Conservation (phyloP, 2,797 vertebrate genomes). For the Hirundo rustica region DNA sequence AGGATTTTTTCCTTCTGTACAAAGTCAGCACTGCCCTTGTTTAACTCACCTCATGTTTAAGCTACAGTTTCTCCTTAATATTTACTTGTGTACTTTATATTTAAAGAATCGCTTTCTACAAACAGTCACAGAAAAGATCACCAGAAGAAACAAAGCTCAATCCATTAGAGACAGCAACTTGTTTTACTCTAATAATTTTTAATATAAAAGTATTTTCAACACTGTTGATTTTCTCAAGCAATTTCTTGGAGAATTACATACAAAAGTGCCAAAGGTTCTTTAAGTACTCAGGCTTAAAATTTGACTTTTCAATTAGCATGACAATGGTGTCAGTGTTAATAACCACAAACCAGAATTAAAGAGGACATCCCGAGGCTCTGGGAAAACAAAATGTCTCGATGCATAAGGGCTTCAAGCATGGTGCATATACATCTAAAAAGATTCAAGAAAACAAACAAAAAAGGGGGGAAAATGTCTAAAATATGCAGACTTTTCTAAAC, state of each 20-base stretch:
- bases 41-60: background rate
- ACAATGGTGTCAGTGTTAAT: slow-evolving; percentile 67
- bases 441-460: background rate
- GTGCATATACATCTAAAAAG: background rate
- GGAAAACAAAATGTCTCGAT: slow-evolving; percentile 49
- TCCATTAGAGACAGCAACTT: background rate
- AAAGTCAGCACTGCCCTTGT: background rate
- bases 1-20: background rate
- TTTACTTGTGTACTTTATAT: background rate
- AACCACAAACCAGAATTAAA: slow-evolving; percentile 53
- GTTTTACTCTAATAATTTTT: background rate
- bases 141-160: background rate
- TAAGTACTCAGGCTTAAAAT: slow-evolving; percentile 51
- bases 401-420: background rate
- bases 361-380: slow-evolving; percentile 39
- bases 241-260: background rate
- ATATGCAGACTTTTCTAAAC: background rate
- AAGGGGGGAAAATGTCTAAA: background rate
- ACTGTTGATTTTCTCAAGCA: background rate
- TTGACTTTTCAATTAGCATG: slow-evolving; percentile 65
- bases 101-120: background rate
- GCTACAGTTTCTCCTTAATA: background rate
- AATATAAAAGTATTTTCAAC: background rate
- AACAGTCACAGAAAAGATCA: background rate
- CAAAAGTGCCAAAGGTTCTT: slow-evolving; percentile 47